These are phyloP conservation scores for Urosaurus nigricauda DNA, from an alignment of 2,797 vertebrate species.

Conservation along the genomic window DNA sequence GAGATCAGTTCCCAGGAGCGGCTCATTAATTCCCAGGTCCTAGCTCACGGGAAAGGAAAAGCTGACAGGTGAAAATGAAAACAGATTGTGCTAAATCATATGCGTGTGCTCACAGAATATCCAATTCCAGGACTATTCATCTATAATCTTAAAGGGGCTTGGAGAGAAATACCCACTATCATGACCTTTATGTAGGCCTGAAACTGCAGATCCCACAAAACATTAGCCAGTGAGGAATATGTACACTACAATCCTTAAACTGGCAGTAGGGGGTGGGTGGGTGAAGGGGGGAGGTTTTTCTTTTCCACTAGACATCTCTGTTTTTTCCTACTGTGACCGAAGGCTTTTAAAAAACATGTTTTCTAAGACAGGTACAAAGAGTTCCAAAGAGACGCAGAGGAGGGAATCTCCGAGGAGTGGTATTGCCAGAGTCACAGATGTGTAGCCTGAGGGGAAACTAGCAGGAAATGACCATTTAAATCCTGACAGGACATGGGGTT, in stretches of 20 bases:
- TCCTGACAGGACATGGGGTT: not conserved
- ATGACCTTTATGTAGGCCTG: no score
- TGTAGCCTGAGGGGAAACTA: constrained; percentile 22
- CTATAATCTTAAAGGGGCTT: not conserved
- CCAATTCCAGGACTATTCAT: constrained; percentile 3
- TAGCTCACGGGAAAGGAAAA: constrained; percentile 18
- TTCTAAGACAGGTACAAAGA: constrained; percentile 27
- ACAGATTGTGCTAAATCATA: constrained; percentile 9
- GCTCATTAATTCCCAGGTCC: constrained; percentile 26
- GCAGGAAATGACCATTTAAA: constrained; percentile 17
- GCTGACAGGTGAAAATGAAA: constrained; percentile 10
- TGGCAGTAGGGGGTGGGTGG: not conserved
- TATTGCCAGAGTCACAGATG: constrained; percentile 9
- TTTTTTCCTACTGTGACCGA: not conserved
- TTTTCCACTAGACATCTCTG: not conserved
- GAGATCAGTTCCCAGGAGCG: not conserved
- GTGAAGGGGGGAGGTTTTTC: not conserved
- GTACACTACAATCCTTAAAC: not conserved
- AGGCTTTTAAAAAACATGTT: constrained; percentile 28
- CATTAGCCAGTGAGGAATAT: not conserved
- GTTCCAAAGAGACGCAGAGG: not conserved
- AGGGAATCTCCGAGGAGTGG: not conserved
- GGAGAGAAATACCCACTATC: not conserved
- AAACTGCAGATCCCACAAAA: not conserved
- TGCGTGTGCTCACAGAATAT: not conserved